Evolutionary conservation across 2,797 vertebrate species (phyloP), one percentile per base, ranked within the genome.

Genomic region (Crenichthys baileyi): DNA sequence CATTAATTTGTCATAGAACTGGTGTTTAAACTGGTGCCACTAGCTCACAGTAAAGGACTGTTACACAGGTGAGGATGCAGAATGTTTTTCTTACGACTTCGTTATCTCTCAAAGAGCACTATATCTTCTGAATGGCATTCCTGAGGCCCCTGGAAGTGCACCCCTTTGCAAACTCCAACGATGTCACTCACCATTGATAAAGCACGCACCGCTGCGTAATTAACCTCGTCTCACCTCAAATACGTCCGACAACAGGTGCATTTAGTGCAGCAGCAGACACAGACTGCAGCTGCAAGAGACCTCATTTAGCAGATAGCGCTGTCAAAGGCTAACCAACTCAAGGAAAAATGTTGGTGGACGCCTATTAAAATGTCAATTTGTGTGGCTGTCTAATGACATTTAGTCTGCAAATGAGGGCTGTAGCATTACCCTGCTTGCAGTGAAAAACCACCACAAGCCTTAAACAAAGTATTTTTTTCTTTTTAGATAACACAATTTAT

Each of bases 141-240:
- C 75, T 65, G 77, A 53, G 63, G 78, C 46, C 79, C 60, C 65
- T 70, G 83, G 77, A 84, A 72, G 83, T 76, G 75, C 78, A 79
- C 41, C 81, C 72, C 79, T 39, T 82, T 56, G 44, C 79, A 87
- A 87, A 82, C 85, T 81, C 78, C 77, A 76, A 58, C 73, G 55
- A 29, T 83, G 87, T 87, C 90, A 81, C 73, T 87, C 79, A 36
- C 82, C 7, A 13, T 53, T 80, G 91, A 94, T 90, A 88, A 93
- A 91, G 87, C 83, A 78, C 70, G 12, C 75, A 31, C 15, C 58
- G 0, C 20, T 31, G 83, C 70, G 78, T 82, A 83, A 91, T 94
- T 94, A 93, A 88, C 85, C 90, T 87, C 83, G 84, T 89, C 87
- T 89, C 90, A 79, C 87, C 90, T 82, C 83, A 77, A 90, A 91